phyloP scores from a whole-genome alignment of 1,140 invertebrate species.

The Heliothis virescens region DNA sequence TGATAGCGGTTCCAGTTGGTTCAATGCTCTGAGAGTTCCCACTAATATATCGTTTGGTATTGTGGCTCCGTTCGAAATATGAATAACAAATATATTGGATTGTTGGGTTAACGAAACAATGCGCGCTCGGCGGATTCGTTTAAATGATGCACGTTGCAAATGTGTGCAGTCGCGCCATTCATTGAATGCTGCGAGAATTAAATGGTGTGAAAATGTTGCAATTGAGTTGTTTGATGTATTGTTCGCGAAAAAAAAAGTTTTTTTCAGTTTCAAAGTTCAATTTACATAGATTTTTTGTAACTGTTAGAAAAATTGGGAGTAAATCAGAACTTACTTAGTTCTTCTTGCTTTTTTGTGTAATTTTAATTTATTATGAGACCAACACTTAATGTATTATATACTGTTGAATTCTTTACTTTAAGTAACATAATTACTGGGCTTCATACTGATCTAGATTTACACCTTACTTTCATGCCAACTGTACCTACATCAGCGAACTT shows the following conservation, averaged over 20 bases:
- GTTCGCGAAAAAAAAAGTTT: not conserved
- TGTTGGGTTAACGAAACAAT: conserved; percentile 31
- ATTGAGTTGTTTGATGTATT: conserved; percentile 1
- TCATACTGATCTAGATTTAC: too few species aligned
- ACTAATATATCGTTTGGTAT: conserved; percentile 29
- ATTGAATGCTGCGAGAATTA: conserved; percentile 25
- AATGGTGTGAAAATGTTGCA: conserved; percentile 39
- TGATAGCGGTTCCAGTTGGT: too few species aligned
- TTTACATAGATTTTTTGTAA: not conserved
- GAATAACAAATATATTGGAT: conserved; percentile 38
- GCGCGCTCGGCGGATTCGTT: conserved; percentile 7
- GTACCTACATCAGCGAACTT: not conserved
- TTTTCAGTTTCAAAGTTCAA: not conserved
- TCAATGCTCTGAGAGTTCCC: not conserved
- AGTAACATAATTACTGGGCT: too few species aligned
- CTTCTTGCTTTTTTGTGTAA: too few species aligned
- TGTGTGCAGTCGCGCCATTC: conserved; percentile 3
- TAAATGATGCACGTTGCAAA: conserved; percentile 8
- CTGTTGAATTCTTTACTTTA: too few species aligned
- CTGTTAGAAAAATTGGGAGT: not conserved
- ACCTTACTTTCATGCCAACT: not conserved
- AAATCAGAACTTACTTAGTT: too few species aligned
- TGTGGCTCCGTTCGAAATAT: conserved; percentile 3
- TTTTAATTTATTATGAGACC: too few species aligned
- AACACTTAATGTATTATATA: too few species aligned